Percentiles rank a stretch among this genome's conserved stretches.
Conservation (phyloP, 2,888 invertebrate species). For the Slavum lentiscoides region DNA sequence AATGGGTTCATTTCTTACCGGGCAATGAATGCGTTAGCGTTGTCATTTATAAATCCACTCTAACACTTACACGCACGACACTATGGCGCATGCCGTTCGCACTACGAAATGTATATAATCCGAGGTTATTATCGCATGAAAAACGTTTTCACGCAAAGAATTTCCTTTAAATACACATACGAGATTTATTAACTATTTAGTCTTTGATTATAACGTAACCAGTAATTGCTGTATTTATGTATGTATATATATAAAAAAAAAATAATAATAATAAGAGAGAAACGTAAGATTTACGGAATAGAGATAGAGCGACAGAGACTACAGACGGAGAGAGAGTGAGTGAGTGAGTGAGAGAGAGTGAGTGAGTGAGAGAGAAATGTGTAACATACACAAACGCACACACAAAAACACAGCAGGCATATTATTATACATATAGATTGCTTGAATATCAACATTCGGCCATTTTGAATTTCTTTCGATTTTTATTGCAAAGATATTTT, state of each 20-base stretch:
- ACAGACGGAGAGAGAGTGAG: not conserved
- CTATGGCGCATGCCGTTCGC: slow-evolving; percentile 42
- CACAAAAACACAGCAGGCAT: not conserved
- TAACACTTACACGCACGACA: slow-evolving; percentile 37
- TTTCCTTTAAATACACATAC: not conserved
- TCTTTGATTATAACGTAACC: not conserved
- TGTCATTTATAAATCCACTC: slow-evolving; percentile 60
- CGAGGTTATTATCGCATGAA: not conserved
- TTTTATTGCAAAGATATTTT: slow-evolving; percentile 26
- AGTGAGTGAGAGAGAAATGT: slow-evolving; percentile 10
- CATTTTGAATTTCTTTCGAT: slow-evolving; percentile 50
- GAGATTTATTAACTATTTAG: not conserved
- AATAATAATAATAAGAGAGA: slow-evolving; percentile 14
- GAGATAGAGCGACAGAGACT: slow-evolving; percentile 21
- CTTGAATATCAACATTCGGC: slow-evolving; percentile 50
- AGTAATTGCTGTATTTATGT: not conserved
- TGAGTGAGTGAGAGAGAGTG: not conserved
- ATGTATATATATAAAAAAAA: too few species aligned
- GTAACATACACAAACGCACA: not conserved
- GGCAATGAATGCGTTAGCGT: slow-evolving; percentile 64
- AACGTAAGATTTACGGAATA: slow-evolving; percentile 28
- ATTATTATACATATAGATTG: slow-evolving; percentile 25
- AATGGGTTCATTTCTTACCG: slow-evolving; percentile 60
- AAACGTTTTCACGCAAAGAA: not conserved
- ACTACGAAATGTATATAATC: slow-evolving; percentile 10